Base-by-base conservation (phyloP, 2,797 vertebrate species). In the Lutjanus campechanus region DNA sequence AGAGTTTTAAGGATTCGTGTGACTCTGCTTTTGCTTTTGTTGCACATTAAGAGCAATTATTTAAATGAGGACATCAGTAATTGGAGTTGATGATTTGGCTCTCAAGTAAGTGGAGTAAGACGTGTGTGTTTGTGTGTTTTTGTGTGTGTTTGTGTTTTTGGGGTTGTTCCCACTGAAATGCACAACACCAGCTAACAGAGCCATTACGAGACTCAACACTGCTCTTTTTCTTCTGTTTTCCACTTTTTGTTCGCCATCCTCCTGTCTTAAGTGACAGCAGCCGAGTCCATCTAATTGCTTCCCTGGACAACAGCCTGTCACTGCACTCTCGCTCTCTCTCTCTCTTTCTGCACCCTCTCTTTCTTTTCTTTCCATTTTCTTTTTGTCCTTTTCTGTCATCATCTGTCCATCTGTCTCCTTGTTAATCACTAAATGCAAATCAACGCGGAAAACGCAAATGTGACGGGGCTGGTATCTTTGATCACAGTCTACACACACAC, bases 341-440 rank as follows among this genome's bases (percentile, higher is more conserved):
- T 62, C 47, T 59, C 44, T 58, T 22, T 17, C 67, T 64, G 29
- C 58, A 44, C 56, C 55, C 22, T 62, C 16, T 41, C 22, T 51
- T 11, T 50, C 20, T 53, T 12, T 47, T 36, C 36, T 29, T 41
- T n/a, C n/a, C n/a, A n/a, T n/a, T n/a, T 11, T 59, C 56, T 67
- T n/a, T 71, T 44, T 61, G 53, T 77, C 47, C 36, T 19, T 63
- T 46, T 46, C 71, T 84, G 64, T 81, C 82, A 85, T 90, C 91
- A 84, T 89, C 82, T 78, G 89, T 88, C 89, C 88, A 87, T 90
- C 87, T 89, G 89, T 87, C 84, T 79, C 76, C 76, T 58, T 72
- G 70, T 89, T 87, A 91, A 86, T 92, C 86, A 88, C 78, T 69
- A 82, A 88, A 92, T 91, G 89, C 69, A 89, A 91, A 91, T 94